phyloP scores from a whole-genome alignment of 2,888 invertebrate species.

The Dendrolimus pini region DNA sequence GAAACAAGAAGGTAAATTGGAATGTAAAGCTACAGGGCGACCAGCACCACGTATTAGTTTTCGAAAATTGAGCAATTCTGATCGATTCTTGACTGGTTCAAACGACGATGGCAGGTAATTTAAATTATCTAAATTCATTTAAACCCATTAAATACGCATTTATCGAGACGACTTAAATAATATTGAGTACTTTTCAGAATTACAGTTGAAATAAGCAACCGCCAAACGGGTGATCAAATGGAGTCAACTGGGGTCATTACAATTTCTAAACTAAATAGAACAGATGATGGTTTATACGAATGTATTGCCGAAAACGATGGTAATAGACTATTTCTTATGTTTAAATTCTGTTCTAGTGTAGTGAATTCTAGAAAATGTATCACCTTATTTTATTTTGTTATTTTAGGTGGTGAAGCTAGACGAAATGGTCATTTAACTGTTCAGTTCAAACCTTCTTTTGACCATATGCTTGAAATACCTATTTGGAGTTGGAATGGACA shows the following conservation, averaged over 20 bases:
- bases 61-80: slow-evolving; percentile 81
- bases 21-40: slow-evolving; percentile 87
- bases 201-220: slow-evolving; percentile 73
- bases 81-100: slow-evolving; percentile 79
- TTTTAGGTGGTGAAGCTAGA: slow-evolving; percentile 79
- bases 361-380: too few species aligned
- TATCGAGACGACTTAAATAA: slow-evolving; percentile 1
- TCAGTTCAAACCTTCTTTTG: slow-evolving; percentile 89
- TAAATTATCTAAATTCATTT: background rate
- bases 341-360: too few species aligned
- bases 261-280: slow-evolving; percentile 79
- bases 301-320: slow-evolving; percentile 89
- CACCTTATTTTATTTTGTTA: too few species aligned
- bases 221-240: slow-evolving; percentile 64
- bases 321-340: slow-evolving; percentile 15
- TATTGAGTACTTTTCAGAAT: slow-evolving; percentile 60
- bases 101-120: slow-evolving; percentile 76
- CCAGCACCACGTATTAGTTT: slow-evolving; percentile 89
- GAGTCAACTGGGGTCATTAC: slow-evolving; percentile 79
- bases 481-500: slow-evolving; percentile 90
- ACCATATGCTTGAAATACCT: slow-evolving; percentile 81
- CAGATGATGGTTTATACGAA: slow-evolving; percentile 92
- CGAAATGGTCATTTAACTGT: slow-evolving; percentile 90
- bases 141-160: too few species aligned
- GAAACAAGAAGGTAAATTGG: slow-evolving; percentile 79